Percentiles rank a stretch among this genome's conserved stretches.
These are phyloP conservation scores for Petrolisthes cinctipes DNA, from an alignment of 2,888 invertebrate species.

Conservation along the genomic window DNA sequence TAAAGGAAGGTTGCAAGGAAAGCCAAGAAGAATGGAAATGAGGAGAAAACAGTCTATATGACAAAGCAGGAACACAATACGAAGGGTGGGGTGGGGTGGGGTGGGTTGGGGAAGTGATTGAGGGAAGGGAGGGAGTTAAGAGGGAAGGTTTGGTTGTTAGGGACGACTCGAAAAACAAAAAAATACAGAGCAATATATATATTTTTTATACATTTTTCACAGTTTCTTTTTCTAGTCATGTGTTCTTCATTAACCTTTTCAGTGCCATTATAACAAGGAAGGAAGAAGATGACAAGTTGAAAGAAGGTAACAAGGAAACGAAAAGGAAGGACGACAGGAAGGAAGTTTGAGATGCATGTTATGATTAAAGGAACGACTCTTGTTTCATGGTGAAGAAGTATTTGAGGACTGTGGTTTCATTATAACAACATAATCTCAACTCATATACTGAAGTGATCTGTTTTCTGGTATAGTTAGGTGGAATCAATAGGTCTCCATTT, in stretches of 20 bases:
- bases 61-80: not conserved
- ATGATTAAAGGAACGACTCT: not conserved
- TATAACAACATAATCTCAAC: no score
- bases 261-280: not conserved
- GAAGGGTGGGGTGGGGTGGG: not conserved
- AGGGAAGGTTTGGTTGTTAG: no score
- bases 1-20: not conserved
- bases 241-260: not conserved
- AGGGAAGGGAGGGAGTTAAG: no score
- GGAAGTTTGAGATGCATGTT: not conserved
- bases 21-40: not conserved
- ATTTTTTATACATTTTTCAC: no score
- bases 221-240: no score
- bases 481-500: no score
- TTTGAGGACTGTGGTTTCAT: no score
- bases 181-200: no score
- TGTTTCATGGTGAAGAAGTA: not conserved
- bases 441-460: no score
- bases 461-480: no score
- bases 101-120: not conserved
- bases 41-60: not conserved
- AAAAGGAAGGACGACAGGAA: not conserved
- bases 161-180: no score
- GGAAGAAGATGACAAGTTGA: not conserved
- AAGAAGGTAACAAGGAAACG: not conserved